These are phyloP conservation scores for Passer montanus DNA, from an alignment of 2,113 vertebrate species.

Conservation along the genomic window DNA sequence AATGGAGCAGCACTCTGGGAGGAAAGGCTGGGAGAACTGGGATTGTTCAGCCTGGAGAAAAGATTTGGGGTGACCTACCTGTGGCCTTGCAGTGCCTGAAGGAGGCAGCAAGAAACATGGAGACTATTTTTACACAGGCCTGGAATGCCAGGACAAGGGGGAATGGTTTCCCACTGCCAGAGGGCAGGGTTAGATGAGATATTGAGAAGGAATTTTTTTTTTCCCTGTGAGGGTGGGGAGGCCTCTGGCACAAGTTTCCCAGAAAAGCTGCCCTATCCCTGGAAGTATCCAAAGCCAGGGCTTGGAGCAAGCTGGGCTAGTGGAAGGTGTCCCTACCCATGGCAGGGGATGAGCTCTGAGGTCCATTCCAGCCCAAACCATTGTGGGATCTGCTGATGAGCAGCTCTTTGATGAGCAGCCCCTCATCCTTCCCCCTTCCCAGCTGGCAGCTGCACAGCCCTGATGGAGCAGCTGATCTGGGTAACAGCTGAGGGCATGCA, in stretches of 20 bases:
- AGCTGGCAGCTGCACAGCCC: not conserved
- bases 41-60: not conserved
- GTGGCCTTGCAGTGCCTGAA: not conserved
- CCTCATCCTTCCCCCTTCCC: not conserved
- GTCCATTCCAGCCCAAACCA: not conserved
- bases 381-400: not conserved
- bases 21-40: not conserved
- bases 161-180: not conserved
- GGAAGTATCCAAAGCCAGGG: not conserved
- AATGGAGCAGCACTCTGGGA: not conserved
- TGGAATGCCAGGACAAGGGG: not conserved
- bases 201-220: not conserved
- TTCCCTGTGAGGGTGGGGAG: fast-evolving
- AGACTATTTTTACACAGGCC: not conserved
- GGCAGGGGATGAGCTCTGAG: not conserved
- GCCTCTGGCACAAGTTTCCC: not conserved
- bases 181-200: too few species aligned
- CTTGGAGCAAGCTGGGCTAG: fast-evolving
- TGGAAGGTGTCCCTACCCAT: not conserved
- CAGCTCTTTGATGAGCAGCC: not conserved
- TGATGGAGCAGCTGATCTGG: fast-evolving
- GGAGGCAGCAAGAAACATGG: not conserved
- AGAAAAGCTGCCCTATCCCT: not conserved
- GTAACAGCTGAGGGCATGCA: not conserved
- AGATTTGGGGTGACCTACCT: not conserved